Percentiles rank a stretch among this genome's conserved stretches.
Evolutionary conservation across 2,113 vertebrate genomes (phyloP).

Genomic region (Hydropotes inermis): DNA sequence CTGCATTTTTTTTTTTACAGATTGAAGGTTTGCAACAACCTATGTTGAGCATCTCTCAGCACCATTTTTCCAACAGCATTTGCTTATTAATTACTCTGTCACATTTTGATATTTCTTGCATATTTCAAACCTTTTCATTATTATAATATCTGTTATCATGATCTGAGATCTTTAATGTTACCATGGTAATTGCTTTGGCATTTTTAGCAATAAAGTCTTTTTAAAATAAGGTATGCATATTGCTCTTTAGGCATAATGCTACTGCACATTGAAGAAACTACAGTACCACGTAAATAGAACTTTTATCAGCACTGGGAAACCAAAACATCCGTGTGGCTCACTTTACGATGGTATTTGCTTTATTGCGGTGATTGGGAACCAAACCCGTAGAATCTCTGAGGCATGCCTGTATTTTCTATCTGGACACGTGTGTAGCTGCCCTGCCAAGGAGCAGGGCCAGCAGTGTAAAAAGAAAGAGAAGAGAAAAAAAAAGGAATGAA

Average conservation of each 20-base stretch:
- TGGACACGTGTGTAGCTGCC: neutral
- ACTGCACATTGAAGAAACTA: neutral
- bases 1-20: neutral
- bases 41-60: neutral
- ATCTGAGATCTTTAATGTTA: neutral
- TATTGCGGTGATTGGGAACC: neutral
- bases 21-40: neutral
- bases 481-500: neutral
- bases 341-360: rapidly evolving
- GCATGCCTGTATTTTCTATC: neutral
- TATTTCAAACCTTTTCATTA: neutral
- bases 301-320: neutral
- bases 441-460: neutral
- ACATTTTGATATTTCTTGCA: neutral
- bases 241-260: neutral
- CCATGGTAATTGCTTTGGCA: neutral
- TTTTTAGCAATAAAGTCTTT: neutral
- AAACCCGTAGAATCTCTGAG: neutral
- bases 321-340: neutral
- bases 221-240: neutral
- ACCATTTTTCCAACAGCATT: neutral
- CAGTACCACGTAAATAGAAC: neutral
- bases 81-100: neutral
- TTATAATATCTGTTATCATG: neutral
- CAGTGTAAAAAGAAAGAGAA: neutral